Evolutionary conservation across 2,888 invertebrate species (phyloP).

Genomic region (Tethea ocularis): DNA sequence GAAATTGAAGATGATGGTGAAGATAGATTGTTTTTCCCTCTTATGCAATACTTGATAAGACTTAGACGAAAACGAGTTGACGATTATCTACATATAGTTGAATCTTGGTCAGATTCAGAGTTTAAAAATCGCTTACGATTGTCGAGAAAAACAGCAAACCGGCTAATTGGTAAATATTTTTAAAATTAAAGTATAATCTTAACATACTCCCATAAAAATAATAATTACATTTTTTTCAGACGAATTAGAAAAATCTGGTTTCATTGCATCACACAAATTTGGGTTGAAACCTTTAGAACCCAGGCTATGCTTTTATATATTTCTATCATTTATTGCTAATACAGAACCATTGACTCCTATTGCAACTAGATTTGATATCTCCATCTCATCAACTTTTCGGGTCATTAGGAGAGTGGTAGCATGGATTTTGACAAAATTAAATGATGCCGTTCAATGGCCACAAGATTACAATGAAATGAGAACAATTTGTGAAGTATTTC

Average conservation of each 20-base stretch:
- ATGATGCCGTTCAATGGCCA: conserved; percentile 64
- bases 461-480: conserved; percentile 49
- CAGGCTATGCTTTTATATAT: conserved; percentile 64
- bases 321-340: conserved; percentile 60
- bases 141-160: conserved; percentile 53
- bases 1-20: conserved; percentile 43
- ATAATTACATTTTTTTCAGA: conserved; percentile 41
- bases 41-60: conserved; percentile 62
- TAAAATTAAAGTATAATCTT: neutral
- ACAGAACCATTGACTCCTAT: conserved; percentile 64
- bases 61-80: conserved; percentile 55
- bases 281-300: conserved; percentile 64
- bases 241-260: conserved; percentile 63
- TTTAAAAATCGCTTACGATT: conserved; percentile 61
- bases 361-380: conserved; percentile 64
- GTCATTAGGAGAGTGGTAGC: conserved; percentile 63
- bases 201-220: neutral
- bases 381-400: conserved; percentile 65
- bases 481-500: conserved; percentile 51
- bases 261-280: conserved; percentile 63
- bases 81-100: conserved; percentile 63
- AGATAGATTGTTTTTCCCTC: conserved; percentile 58
- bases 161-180: conserved; percentile 50
- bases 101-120: conserved; percentile 62
- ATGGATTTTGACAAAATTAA: conserved; percentile 63